A percentile compares a stretch with the other conserved stretches of the same genome.
phyloP scores from a whole-genome alignment of 2,113 vertebrate species.

The Proterorhinus semilunaris region DNA sequence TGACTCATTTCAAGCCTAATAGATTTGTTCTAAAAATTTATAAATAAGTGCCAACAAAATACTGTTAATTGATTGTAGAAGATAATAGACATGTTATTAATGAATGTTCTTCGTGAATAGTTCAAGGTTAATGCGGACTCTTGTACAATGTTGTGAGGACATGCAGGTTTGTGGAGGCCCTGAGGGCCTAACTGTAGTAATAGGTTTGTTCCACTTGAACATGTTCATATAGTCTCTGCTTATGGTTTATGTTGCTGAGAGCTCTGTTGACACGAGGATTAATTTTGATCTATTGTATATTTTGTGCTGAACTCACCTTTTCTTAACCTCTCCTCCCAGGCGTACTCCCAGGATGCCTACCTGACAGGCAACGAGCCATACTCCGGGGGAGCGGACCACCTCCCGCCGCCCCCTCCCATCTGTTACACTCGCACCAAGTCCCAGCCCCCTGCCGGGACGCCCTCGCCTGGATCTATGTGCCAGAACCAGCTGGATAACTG shows the following conservation, averaged over 20 bases:
- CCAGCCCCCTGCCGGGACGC: constrained; percentile 69
- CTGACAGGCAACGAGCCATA: constrained; percentile 92
- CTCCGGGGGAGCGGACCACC: constrained; percentile 86
- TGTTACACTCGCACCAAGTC: constrained; percentile 86
- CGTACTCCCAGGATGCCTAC: constrained; percentile 96
- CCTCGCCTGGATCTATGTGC: constrained; percentile 64
- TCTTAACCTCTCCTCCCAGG: constrained; percentile 69
- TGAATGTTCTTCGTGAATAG: neutral
- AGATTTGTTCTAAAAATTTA: neutral
- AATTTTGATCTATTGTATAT: neutral
- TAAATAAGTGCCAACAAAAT: neutral
- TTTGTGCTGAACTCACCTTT: constrained; percentile 8
- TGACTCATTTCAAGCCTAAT: neutral
- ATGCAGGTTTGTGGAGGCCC: constrained; percentile 31
- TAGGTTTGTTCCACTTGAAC: constrained; percentile 15
- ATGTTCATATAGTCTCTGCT: constrained; percentile 5
- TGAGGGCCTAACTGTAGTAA: constrained; percentile 26
- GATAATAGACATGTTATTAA: neutral
- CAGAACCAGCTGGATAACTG: constrained; percentile 79
- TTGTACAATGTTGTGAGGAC: constrained; percentile 2
- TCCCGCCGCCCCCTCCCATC: constrained; percentile 88
- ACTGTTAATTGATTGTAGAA: neutral
- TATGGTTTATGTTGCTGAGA: constrained; percentile 15
- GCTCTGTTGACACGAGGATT: constrained; percentile 24
- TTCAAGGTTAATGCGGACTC: constrained; percentile 2